These are phyloP conservation scores for Epizoanthus ramosus DNA, from an alignment of 92 coral and sea anemone genomes.

Conservation along the genomic window DNA sequence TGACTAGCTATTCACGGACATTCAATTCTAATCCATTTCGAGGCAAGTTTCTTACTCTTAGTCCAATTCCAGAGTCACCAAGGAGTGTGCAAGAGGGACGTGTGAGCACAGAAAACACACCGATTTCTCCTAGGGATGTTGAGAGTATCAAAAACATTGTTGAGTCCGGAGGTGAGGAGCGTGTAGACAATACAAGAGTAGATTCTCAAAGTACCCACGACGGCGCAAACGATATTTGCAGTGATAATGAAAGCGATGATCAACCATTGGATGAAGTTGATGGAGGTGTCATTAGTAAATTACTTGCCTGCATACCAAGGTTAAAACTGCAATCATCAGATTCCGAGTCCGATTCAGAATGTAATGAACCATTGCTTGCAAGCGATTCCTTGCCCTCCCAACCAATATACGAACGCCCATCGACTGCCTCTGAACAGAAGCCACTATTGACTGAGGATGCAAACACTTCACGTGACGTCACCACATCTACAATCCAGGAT, in stretches of 20 bases:
- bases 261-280: constrained; percentile 70
- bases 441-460: background rate
- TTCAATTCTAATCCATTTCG: constrained; percentile 53
- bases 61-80: constrained; percentile 93
- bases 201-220: background rate
- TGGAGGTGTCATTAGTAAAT: constrained; percentile 64
- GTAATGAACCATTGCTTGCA: background rate
- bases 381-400: background rate
- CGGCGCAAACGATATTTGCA: background rate
- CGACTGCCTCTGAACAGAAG: background rate
- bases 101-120: background rate
- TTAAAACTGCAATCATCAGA: constrained; percentile 32
- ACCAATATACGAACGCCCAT: background rate
- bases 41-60: constrained; percentile 59
- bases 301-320: constrained; percentile 74
- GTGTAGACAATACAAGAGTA: background rate
- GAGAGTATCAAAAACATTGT: background rate
- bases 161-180: background rate
- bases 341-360: constrained; percentile 38
- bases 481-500: background rate
- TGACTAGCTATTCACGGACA: constrained; percentile 45
- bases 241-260: constrained; percentile 14
- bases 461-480: background rate
- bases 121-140: background rate
- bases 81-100: constrained; percentile 26